Base-by-base conservation (phyloP, 2,888 invertebrate genomes). In the Labia minor region DNA sequence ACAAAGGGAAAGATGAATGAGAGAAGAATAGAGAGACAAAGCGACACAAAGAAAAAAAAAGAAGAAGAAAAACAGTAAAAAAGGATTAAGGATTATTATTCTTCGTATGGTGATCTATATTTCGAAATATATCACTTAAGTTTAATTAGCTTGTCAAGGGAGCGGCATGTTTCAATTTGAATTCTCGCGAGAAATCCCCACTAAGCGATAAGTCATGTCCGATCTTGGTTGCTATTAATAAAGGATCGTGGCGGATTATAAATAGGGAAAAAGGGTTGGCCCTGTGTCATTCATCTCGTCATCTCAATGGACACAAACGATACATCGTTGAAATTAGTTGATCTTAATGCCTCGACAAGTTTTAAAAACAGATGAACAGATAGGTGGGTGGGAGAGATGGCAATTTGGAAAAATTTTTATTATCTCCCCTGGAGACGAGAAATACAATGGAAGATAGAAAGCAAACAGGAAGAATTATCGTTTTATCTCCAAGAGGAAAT, bases 181-280 rank as follows among this genome's bases (percentile, higher is more conserved):
- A 49, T 49, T 49, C 49, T 49, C 49, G 49, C 49, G 49, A 49
- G 49, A 49, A 49, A 49, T 49, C 49, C 16, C 14, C 4, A n/a
- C 49, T 49, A 49, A 49, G 49, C 49, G 49, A 49, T 49, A 49
- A 49, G 49, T 49, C 49, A 49, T 49, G 49, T 49, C 49, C 49
- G 49, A 49, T 49, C 49, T 2, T 11, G n/a, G 49, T 49, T 49
- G n/a, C 49, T 49, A 49, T 49, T 49, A 49, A 49, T n/a, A 49
- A n/a, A 49, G 49, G 16, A 49, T 49, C 14, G 49, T 16, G 14
- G 49, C 49, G 16, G 49, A 49, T 49, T 49, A 49, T 49, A 49
- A 49, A 49, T 49, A 49, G 49, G 2, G 49, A 49, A 16, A 16
- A 49, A 14, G n/a, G 14, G 16, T 26, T 8, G 33, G 33, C 6